Percentiles rank a stretch among this genome's conserved stretches.
phyloP scores from a whole-genome alignment of 2,888 invertebrate species.

The Gymnosoma rotundatum region DNA sequence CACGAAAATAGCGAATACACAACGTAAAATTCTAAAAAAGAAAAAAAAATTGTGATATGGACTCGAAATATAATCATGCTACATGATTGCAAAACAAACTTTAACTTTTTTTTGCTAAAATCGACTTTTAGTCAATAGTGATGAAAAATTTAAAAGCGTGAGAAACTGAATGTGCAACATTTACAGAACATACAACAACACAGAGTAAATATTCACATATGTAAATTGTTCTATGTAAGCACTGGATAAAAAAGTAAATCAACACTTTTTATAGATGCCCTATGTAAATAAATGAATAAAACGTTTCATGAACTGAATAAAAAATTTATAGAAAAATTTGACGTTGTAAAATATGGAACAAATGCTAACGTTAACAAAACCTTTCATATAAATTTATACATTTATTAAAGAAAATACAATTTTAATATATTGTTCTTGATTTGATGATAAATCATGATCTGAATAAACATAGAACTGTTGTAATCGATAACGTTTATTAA shows the following conservation, averaged over 20 bases:
- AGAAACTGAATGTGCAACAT: constrained; percentile 40
- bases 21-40: neutral
- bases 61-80: constrained; percentile 8
- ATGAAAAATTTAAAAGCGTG: constrained; percentile 48
- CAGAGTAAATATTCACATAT: neutral
- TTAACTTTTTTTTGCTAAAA: constrained; percentile 6
- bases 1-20: constrained; percentile 28
- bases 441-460: neutral
- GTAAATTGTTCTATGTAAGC: neutral
- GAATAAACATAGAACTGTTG: too few species aligned
- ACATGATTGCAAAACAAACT: constrained; percentile 22
- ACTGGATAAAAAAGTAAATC: constrained; percentile 22
- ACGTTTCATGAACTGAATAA: constrained; percentile 8
- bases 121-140: constrained; percentile 49
- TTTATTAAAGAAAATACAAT: neutral
- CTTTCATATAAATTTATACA: neutral
- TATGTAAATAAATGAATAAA: constrained; percentile 29
- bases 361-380: neutral
- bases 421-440: neutral
- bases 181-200: neutral
- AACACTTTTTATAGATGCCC: constrained; percentile 20
- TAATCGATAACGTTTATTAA: too few species aligned
- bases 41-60: constrained; percentile 11
- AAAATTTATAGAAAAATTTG: constrained; percentile 35
- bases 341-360: neutral